Conservation (phyloP, 2,888 invertebrate genomes). For the Empis stercorea region DNA sequence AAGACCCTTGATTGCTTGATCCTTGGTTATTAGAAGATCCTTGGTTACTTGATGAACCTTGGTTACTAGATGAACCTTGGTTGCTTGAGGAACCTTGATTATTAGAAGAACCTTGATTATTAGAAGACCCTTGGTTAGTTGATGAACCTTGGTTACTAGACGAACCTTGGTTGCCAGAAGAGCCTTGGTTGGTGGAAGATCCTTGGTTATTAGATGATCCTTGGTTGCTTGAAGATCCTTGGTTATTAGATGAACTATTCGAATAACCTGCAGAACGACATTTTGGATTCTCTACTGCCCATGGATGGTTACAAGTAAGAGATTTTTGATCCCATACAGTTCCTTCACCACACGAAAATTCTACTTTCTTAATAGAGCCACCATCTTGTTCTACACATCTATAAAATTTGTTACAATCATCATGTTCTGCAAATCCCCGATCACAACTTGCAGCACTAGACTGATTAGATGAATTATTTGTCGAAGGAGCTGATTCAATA, state of each 20-base stretch:
- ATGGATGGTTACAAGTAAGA: conserved; percentile 18
- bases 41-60: conserved; percentile 8
- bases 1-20: conserved; percentile 10
- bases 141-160: conserved; percentile 11
- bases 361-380: conserved; percentile 43
- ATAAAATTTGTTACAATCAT: conserved; percentile 50
- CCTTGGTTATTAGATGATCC: conserved; percentile 5
- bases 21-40: conserved; percentile 7
- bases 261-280: conserved; percentile 18
- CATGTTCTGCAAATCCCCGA: neutral
- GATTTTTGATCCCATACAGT: conserved; percentile 43
- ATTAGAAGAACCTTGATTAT: conserved; percentile 7
- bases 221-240: conserved; percentile 5
- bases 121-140: conserved; percentile 9
- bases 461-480: conserved; percentile 7
- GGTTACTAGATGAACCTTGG: conserved; percentile 8
- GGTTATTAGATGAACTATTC: conserved; percentile 2
- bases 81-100: conserved; percentile 9
- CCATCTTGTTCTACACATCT: conserved; percentile 52
- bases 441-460: neutral
- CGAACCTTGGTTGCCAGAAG: conserved; percentile 7
- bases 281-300: conserved; percentile 22
- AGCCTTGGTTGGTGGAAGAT: conserved; percentile 6
- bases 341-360: conserved; percentile 51
- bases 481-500: conserved; percentile 3